Evolutionary conservation across 2,113 vertebrate genomes (phyloP).

Genomic region (Columbina picui): DNA sequence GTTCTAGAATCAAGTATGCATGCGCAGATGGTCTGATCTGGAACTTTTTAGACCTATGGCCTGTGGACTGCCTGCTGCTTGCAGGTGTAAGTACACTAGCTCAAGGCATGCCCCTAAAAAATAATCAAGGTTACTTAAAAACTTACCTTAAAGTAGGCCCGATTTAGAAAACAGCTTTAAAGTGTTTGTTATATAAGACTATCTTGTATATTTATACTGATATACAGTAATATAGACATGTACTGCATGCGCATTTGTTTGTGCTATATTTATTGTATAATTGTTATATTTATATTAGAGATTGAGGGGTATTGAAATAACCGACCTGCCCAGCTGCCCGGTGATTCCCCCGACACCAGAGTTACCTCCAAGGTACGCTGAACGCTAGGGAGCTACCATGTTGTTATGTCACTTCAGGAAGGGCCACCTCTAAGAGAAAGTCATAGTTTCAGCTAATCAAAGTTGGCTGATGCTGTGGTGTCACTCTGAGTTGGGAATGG

Average conservation of each 20-base stretch:
- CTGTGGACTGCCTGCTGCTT: neutral
- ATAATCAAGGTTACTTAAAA: neutral
- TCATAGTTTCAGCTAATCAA: constrained; percentile 62
- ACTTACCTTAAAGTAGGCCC: neutral
- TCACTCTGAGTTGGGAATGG: constrained; percentile 4
- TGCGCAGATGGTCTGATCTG: neutral
- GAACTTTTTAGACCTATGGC: neutral
- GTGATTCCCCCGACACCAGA: constrained; percentile 84
- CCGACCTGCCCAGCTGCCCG: constrained; percentile 84
- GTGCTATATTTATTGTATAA: constrained; percentile 82
- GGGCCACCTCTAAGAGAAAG: constrained; percentile 49
- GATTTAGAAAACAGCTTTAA: neutral
- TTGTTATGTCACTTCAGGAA: constrained; percentile 70
- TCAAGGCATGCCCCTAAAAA: neutral
- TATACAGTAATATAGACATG: constrained; percentile 60
- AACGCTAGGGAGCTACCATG: constrained; percentile 76
- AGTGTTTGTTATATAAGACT: constrained; percentile 27
- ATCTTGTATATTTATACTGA: constrained; percentile 54
- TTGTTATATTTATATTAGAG: constrained; percentile 86
- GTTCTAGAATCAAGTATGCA: neutral
- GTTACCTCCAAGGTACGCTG: constrained; percentile 84
- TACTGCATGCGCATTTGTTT: constrained; percentile 69
- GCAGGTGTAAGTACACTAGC: neutral
- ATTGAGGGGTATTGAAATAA: constrained; percentile 87
- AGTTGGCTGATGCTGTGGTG: constrained; percentile 55